These are phyloP conservation scores for Ceraclea dissimilis DNA, from an alignment of 2,888 invertebrate species.

Conservation along the genomic window DNA sequence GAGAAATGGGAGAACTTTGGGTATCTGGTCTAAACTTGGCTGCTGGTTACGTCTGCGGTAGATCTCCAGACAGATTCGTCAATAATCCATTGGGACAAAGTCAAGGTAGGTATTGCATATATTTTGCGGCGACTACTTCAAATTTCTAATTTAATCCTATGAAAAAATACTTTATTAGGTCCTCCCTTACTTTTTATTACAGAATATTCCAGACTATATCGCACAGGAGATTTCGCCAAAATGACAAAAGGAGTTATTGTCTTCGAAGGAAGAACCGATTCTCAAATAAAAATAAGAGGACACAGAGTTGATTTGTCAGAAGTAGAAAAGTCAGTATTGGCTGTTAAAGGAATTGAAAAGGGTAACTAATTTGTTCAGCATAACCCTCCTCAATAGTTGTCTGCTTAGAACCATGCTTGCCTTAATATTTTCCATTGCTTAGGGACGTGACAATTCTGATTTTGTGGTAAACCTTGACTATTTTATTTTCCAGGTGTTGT, in stretches of 20 bases:
- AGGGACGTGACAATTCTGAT: no score
- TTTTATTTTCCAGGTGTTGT: constrained; percentile 48
- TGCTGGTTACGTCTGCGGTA: constrained; percentile 69
- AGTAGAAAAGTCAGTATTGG: constrained; percentile 65
- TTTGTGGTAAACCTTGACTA: background rate
- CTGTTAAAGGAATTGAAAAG: constrained; percentile 61
- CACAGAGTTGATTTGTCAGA: constrained; percentile 80
- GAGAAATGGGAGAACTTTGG: constrained; percentile 74
- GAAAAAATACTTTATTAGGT: no score
- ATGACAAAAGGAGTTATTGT: constrained; percentile 60
- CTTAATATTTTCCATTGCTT: no score
- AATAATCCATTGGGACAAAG: constrained; percentile 60
- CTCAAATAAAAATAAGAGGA: constrained; percentile 80
- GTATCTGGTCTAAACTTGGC: constrained; percentile 76
- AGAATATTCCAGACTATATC: constrained; percentile 68
- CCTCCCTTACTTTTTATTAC: constrained; percentile 11
- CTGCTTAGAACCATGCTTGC: background rate
- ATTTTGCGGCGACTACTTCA: background rate
- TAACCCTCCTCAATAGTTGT: background rate
- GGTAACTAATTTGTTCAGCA: constrained; percentile 32
- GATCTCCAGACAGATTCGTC: constrained; percentile 65
- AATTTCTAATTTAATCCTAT: no score
- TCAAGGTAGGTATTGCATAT: constrained; percentile 34
- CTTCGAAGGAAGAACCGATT: constrained; percentile 78
- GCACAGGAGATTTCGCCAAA: constrained; percentile 78